phyloP scores from a whole-genome alignment of 2,888 invertebrate species.

The Cosmia pyralina region DNA sequence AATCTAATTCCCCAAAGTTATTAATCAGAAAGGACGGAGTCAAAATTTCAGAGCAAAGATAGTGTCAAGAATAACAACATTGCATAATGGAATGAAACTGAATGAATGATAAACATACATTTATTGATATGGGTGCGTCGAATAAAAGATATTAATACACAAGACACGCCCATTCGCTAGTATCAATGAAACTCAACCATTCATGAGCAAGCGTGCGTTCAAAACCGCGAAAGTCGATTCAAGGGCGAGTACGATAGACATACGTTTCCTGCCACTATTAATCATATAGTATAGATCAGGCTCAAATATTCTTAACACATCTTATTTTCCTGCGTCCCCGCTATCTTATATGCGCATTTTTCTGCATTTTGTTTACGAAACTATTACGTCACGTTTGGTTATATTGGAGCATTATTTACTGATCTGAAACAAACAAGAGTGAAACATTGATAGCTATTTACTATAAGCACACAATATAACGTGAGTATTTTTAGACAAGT shows the following conservation, averaged over 20 bases:
- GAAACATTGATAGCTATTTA: slow-evolving; percentile 62
- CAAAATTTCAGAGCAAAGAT: slow-evolving; percentile 20
- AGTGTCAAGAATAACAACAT: slow-evolving; percentile 52
- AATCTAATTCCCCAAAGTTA: slow-evolving; percentile 30
- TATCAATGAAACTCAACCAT: slow-evolving; percentile 83
- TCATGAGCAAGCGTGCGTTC: slow-evolving; percentile 80
- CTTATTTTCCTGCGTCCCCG: slow-evolving; percentile 32
- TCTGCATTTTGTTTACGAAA: slow-evolving; percentile 43
- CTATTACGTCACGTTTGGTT: slow-evolving; percentile 48
- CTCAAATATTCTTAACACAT: slow-evolving; percentile 46
- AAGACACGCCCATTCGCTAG: slow-evolving; percentile 76
- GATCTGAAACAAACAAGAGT: slow-evolving; percentile 32
- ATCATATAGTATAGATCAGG: slow-evolving; percentile 58
- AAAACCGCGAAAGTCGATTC: slow-evolving; percentile 74
- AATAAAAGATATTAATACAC: slow-evolving; percentile 66
- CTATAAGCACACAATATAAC: slow-evolving; percentile 46
- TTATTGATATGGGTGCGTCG: slow-evolving; percentile 51
- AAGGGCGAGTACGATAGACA: slow-evolving; percentile 79
- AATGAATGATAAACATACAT: slow-evolving; percentile 49
- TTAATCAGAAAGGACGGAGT: slow-evolving; percentile 21
- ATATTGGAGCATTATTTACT: slow-evolving; percentile 51
- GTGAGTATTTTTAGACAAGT: slow-evolving; percentile 51
- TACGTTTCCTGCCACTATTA: slow-evolving; percentile 67
- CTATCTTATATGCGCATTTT: slow-evolving; percentile 53
- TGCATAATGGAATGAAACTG: slow-evolving; percentile 37